These are phyloP conservation scores for Grammomys surdaster DNA, from an alignment of 2,113 vertebrate species.

Conservation along the genomic window DNA sequence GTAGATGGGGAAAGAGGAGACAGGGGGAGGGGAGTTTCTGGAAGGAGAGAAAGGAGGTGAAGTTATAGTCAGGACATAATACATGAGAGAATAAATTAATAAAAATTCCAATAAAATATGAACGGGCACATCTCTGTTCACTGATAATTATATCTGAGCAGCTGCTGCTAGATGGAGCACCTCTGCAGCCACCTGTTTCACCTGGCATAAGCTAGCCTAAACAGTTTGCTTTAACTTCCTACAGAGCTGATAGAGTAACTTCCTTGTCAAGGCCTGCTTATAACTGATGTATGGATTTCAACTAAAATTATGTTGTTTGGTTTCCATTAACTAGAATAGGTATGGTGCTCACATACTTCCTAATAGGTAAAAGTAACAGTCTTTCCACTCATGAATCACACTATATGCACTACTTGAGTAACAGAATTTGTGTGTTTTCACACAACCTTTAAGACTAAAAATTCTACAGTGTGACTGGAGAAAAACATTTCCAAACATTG, in stretches of 20 bases:
- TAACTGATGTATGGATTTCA: neutral
- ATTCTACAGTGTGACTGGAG: neutral
- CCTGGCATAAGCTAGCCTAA: neutral
- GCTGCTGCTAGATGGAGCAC: neutral
- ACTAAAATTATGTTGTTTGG: neutral
- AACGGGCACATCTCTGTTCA: too few relatives aligned
- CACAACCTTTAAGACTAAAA: neutral
- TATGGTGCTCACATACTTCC: neutral
- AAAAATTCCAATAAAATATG: neutral
- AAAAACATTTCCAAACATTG: constrained; percentile 19
- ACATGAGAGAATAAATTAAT: neutral
- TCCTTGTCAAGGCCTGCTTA: neutral
- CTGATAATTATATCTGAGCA: neutral
- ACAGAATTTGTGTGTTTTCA: constrained; percentile 4
- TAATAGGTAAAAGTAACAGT: constrained; percentile 18
- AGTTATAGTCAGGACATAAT: neutral
- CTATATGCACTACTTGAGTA: neutral
- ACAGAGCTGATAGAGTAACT: neutral
- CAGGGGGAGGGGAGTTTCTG: too few relatives aligned
- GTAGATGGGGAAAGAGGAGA: neutral
- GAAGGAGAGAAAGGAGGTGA: neutral
- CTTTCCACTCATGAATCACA: neutral
- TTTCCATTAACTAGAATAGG: constrained; percentile 11
- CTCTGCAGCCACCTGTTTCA: too few relatives aligned
- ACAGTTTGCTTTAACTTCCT: neutral